Evolutionary conservation across 2,113 vertebrate genomes (phyloP).

Genomic region (human): DNA sequence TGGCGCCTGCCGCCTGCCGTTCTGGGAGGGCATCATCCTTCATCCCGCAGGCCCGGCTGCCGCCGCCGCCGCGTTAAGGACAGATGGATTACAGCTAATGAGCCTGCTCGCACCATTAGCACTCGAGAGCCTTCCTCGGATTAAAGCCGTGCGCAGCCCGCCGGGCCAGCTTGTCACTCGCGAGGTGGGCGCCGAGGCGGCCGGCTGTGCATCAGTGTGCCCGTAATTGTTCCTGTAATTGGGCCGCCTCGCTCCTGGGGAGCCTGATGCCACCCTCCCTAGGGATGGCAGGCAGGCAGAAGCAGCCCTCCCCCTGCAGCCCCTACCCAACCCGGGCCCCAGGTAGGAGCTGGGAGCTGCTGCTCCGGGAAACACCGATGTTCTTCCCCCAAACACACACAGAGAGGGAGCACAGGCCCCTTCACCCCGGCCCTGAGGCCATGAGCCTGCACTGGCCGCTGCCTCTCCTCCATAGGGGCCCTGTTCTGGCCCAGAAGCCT

Average conservation of each 20-base stretch:
- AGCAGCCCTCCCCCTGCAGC: background rate
- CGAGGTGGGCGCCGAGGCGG: slow-evolving; percentile 46
- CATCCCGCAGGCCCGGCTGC: slow-evolving; percentile 13
- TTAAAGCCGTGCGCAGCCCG: background rate
- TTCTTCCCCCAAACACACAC: background rate
- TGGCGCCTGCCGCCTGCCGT: background rate
- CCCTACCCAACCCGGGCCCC: background rate
- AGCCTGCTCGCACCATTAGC: slow-evolving; percentile 77
- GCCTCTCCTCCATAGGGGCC: fast-evolving
- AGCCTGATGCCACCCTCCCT: slow-evolving; percentile 9
- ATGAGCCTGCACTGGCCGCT: fast-evolving
- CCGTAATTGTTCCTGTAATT: slow-evolving; percentile 80
- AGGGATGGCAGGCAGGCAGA: background rate
- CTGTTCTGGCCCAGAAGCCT: background rate
- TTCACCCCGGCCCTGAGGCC: too few relatives aligned
- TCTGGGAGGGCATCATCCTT: slow-evolving; percentile 48
- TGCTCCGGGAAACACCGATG: too few relatives aligned
- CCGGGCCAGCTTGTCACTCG: slow-evolving; percentile 72
- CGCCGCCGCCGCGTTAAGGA: slow-evolving; percentile 61
- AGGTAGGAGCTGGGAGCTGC: background rate
- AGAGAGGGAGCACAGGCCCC: background rate
- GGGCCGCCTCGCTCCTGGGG: slow-evolving; percentile 68
- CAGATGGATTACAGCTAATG: slow-evolving; percentile 81
- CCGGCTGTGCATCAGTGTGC: slow-evolving; percentile 70
- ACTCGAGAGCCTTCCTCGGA: slow-evolving; percentile 46